Base-by-base conservation (phyloP, 2,888 invertebrate genomes). In the Lepidonotus clava region DNA sequence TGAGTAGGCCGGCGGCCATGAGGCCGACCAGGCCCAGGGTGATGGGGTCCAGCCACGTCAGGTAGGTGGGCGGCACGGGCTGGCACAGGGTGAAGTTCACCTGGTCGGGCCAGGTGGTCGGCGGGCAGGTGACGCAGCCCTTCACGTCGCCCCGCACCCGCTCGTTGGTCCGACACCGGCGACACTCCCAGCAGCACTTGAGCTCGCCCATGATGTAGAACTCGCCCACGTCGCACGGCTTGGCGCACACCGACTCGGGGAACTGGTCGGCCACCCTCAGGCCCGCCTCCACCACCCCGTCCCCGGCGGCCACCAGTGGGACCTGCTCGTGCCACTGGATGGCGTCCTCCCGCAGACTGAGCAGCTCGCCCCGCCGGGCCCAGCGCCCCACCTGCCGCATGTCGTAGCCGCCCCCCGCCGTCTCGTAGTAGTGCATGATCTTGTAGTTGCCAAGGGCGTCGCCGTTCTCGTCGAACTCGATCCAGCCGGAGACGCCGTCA, bases 391-490 rank as follows among this genome's bases (percentile, higher is more conserved):
- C 61, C 61, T 56, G 18, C 24, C 2, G n/a, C 46, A 51, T 56
- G 6, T 66, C 38, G 24, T 84, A 84, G 1, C 2, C 36, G 8
- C 34, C 40, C 11, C 28, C 28, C 14, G 21, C 21, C 46, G 4
- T 83, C 56, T n/a, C n/a, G 56, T 21, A 56, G n/a, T 56, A 56
- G n/a, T 56, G 34, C 71, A 71, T 71, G 71, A 89, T 67, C 28
- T 87, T 84, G 46, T 91, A 91, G 61, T 89, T 89, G 4, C 91
- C 90, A 53, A 91, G 87, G 0, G 91, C 87, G 77, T 92, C 92
- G 0, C 92, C 92, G 34, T 91, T 88, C 51, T 89, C 86, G 86
- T 92, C 91, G 84, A 92, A 92, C 21, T 88, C 86, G 46, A 91
- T 89, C 41, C 89, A 86, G 0, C 91, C 92, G 53, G 88, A 85